These are phyloP conservation scores for Lasioglossum oenotherae DNA, from an alignment of 2,888 invertebrate genomes.

Conservation along the genomic window DNA sequence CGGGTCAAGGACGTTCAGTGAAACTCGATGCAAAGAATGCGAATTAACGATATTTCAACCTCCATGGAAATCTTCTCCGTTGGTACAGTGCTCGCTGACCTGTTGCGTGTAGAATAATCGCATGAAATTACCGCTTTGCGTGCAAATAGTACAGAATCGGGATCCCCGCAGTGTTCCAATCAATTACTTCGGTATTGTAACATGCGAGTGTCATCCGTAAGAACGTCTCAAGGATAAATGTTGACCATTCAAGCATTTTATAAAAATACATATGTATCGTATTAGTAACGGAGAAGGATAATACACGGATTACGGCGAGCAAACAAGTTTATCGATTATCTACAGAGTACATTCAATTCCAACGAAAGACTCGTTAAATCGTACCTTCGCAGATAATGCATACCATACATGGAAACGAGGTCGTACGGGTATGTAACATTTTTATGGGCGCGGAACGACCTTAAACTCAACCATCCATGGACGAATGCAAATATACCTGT, in stretches of 20 bases:
- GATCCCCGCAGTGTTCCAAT: conserved; percentile 1
- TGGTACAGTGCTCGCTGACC: conserved; percentile 17
- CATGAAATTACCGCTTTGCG: conserved; percentile 15
- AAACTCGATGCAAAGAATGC: conserved; percentile 13
- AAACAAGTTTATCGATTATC: conserved; percentile 2
- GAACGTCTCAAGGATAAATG: not conserved
- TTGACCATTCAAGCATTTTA: not conserved
- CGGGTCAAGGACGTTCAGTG: conserved; percentile 22
- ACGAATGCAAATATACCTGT: conserved; percentile 36
- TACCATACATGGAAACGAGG: conserved; percentile 58
- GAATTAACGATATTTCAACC: conserved; percentile 21
- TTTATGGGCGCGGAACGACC: conserved; percentile 57
- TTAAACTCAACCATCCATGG: conserved; percentile 51
- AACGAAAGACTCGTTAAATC: conserved; percentile 22
- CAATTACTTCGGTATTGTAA: not conserved
- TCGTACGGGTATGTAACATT: conserved; percentile 45
- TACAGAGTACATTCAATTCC: not conserved
- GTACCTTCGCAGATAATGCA: not conserved
- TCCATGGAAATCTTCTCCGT: conserved; percentile 9
- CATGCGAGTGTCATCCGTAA: not conserved
- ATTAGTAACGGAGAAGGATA: not conserved
- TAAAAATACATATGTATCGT: not conserved
- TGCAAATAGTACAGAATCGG: conserved; percentile 26
- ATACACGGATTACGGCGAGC: not conserved
- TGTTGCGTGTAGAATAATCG: conserved; percentile 26